Conservation (phyloP, 2,888 invertebrate genomes). For the Buathra laborator region DNA sequence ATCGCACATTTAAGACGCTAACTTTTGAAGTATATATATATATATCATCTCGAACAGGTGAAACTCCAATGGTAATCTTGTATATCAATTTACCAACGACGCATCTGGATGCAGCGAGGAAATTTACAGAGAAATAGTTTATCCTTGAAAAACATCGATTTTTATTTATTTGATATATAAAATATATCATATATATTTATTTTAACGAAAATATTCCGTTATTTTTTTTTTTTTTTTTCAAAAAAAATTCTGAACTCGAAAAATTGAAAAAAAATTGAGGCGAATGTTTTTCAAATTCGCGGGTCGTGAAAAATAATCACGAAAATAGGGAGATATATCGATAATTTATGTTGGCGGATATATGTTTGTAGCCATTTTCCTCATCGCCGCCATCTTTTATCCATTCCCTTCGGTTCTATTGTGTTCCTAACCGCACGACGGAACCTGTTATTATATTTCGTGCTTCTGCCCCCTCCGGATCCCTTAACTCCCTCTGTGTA, state of each 20-base stretch:
- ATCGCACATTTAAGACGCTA: conserved; percentile 27
- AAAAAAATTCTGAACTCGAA: too few species aligned
- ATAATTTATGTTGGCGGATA: not conserved
- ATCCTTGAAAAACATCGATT: too few species aligned
- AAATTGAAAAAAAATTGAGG: too few species aligned
- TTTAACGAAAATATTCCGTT: too few species aligned
- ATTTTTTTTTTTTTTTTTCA: too few species aligned
- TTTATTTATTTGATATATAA: too few species aligned
- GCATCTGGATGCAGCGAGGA: conserved; percentile 5
- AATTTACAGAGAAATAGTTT: too few species aligned
- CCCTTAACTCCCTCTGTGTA: conserved; percentile 15
- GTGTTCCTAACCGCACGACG: conserved; percentile 64
- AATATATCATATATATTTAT: too few species aligned
- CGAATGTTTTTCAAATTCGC: not conserved
- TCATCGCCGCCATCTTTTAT: conserved; percentile 67
- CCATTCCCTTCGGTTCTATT: conserved; percentile 77
- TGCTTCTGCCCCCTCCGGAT: conserved; percentile 42
- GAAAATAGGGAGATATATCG: not conserved
- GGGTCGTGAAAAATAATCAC: not conserved
- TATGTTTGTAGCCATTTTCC: conserved; percentile 57
- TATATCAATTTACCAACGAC: conserved; percentile 48
- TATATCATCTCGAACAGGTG: conserved; percentile 57
- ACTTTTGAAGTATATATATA: conserved; percentile 29
- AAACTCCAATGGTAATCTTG: conserved; percentile 43
- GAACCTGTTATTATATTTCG: conserved; percentile 77